Evolutionary conservation across 2,888 invertebrate species (phyloP).

Genomic region (Temnothorax ravouxi): DNA sequence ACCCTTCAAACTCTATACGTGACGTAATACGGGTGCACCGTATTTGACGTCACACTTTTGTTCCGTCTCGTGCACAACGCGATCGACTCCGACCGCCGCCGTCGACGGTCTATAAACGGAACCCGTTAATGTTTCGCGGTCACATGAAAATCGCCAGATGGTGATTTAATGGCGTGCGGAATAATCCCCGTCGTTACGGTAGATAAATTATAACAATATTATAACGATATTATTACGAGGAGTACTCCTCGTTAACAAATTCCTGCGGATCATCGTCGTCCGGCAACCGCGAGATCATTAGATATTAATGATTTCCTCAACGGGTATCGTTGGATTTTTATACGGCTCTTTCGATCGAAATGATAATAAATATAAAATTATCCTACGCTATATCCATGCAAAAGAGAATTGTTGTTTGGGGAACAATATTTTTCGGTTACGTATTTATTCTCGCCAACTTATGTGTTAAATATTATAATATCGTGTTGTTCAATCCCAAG

Average conservation of each 20-base stretch:
- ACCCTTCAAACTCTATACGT: conserved; percentile 27
- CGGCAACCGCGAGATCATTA: conserved; percentile 32
- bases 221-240: too few species aligned
- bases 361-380: neutral
- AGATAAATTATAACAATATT: conserved; percentile 25
- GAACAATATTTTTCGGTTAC: neutral
- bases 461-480: neutral
- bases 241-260: conserved; percentile 9
- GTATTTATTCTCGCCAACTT: neutral
- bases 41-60: conserved; percentile 62
- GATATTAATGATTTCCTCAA: conserved; percentile 51
- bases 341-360: neutral
- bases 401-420: neutral
- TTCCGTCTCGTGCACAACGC: conserved; percentile 34
- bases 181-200: conserved; percentile 15
- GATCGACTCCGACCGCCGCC: conserved; percentile 5
- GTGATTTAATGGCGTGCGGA: conserved; percentile 20
- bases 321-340: conserved; percentile 10
- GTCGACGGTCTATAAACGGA: conserved; percentile 10
- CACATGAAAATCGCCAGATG: conserved; percentile 29
- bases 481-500: neutral
- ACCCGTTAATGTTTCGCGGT: conserved; percentile 38
- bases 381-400: neutral
- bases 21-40: conserved; percentile 44
- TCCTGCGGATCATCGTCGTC: neutral